phyloP scores from a whole-genome alignment of 2,888 invertebrate genomes.

The Cheilosia vernalis region DNA sequence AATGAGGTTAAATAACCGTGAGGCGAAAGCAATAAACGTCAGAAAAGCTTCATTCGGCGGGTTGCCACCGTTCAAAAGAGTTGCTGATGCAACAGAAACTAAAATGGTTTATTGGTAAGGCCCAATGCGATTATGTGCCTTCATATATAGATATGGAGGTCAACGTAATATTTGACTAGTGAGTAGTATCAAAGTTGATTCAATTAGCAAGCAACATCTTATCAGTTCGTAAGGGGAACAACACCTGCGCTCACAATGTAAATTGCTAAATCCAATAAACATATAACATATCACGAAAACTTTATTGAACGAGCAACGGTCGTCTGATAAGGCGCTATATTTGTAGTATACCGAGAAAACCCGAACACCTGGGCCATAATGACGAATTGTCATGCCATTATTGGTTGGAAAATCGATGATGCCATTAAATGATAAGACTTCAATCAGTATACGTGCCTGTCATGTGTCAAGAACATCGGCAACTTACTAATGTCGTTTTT shows the following conservation, averaged over 20 bases:
- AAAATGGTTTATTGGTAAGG: too few species aligned
- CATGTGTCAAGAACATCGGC: background rate
- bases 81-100: too few species aligned
- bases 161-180: too few species aligned
- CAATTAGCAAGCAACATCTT: background rate
- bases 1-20: too few species aligned
- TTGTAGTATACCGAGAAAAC: slow-evolving; percentile 11
- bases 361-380: slow-evolving; percentile 32
- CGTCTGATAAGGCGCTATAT: background rate
- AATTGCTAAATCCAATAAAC: slow-evolving; percentile 17
- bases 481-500: too few species aligned
- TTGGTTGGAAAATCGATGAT: slow-evolving; percentile 10
- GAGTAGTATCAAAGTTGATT: background rate
- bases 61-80: too few species aligned
- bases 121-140: too few species aligned
- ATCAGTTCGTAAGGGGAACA: slow-evolving; percentile 2
- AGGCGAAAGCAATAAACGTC: too few species aligned
- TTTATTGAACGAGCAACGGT: too few species aligned
- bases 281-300: slow-evolving; percentile 11
- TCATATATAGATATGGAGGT: too few species aligned
- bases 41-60: too few species aligned
- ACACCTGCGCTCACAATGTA: slow-evolving; percentile 27
- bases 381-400: slow-evolving; percentile 10
- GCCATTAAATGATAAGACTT: slow-evolving; percentile 20
- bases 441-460: background rate